Base-by-base conservation (phyloP, 2,888 invertebrate genomes). In the Anagyrus pseudococci region DNA sequence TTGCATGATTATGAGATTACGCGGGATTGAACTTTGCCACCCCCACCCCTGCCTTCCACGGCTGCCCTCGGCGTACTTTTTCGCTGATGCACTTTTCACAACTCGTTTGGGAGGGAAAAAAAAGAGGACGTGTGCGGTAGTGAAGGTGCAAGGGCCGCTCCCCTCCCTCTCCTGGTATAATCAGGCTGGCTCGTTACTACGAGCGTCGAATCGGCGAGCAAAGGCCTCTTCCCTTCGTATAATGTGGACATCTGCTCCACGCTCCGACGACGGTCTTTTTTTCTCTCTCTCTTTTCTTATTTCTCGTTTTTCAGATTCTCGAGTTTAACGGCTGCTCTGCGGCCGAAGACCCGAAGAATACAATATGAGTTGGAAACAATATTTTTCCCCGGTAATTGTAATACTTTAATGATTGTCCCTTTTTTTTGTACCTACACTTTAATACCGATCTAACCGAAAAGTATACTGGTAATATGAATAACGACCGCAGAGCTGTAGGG, bases 1-100 rank as follows among this genome's bases (percentile, higher is more conserved):
- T 58, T 56, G 66, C 59, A 59, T 59, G 66, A 66, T 66, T 62
- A 62, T 53, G 58, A 62, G 66, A 66, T 62, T 62, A 66, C 62
- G 66, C 47, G 66, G 58, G 58, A 63, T 66, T 60, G 60, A 61
- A 61, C 63, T 61, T 58, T 58, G 58, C 57, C 48, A 53, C 26
- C 61, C 29, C 26, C n/a, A 4, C 19, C 10, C 25, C 15, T 7
- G 8, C 33, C 13, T 41, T 19, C 33, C 7, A 15, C 15, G 4
- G n/a, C n/a, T n/a, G n/a, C 46, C 50, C 49, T 43, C 25, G n/a
- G n/a, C 33, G 3, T n/a, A 13, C 15, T 40, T 49, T 40, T 54
- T 40, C 46, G 46, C 58, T 50, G 64, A 59, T 60, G 64, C 59
- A 60, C 64, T 64, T 64, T 64, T 63, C 58, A 54, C 40, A 54